Conservation (phyloP, 1,140 invertebrate genomes). For the Hormaphis cornu region DNA sequence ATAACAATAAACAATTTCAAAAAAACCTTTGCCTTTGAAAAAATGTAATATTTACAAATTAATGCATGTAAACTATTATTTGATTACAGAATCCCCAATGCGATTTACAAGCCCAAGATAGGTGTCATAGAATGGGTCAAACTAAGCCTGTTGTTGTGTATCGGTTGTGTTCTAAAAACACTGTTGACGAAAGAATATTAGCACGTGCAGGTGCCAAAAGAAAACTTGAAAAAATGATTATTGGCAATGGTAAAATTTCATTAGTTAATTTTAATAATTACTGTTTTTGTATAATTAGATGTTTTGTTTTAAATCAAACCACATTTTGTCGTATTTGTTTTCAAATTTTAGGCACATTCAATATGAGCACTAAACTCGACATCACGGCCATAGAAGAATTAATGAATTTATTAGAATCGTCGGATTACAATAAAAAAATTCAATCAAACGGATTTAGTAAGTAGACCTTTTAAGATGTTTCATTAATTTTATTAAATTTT, state of each 20-base stretch:
- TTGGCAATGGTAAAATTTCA: slow-evolving; percentile 46
- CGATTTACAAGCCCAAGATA: slow-evolving; percentile 68
- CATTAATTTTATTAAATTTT: slow-evolving; percentile 19
- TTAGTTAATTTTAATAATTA: no score
- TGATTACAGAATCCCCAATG: slow-evolving; percentile 58
- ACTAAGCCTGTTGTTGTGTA: slow-evolving; percentile 61
- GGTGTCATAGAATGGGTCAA: slow-evolving; percentile 71
- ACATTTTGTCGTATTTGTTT: background rate
- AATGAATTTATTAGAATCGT: slow-evolving; percentile 43
- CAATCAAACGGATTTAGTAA: slow-evolving; percentile 36
- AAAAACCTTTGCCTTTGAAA: no score
- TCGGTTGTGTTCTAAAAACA: slow-evolving; percentile 55
- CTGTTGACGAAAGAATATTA: slow-evolving; percentile 61
- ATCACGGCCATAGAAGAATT: slow-evolving; percentile 41
- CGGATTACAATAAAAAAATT: slow-evolving; percentile 41
- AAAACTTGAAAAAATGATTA: slow-evolving; percentile 62
- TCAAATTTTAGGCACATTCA: slow-evolving; percentile 33
- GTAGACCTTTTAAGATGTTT: slow-evolving; percentile 12
- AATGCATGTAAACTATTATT: no score
- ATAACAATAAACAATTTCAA: no score
- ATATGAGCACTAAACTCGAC: slow-evolving; percentile 9
- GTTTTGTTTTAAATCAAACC: background rate
- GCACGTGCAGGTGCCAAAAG: slow-evolving; percentile 54
- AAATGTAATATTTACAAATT: no score
- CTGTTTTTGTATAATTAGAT: no score